Evolutionary conservation across 2,888 invertebrate species (phyloP).

Genomic region (Pyrrhosoma nymphula): DNA sequence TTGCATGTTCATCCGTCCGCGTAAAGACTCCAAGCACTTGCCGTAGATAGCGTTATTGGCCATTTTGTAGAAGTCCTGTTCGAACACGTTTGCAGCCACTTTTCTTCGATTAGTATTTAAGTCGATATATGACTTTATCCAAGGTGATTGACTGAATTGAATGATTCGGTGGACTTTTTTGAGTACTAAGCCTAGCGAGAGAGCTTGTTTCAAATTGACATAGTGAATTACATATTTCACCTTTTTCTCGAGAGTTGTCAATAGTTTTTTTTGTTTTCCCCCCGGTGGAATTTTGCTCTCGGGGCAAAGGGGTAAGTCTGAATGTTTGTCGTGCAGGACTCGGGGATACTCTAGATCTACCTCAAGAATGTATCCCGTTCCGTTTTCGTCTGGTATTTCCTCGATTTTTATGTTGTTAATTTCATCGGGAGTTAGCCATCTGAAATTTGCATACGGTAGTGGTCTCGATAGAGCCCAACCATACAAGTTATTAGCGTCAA

Average conservation of each 20-base stretch:
- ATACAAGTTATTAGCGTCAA: slow-evolving; percentile 68
- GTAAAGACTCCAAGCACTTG: no score
- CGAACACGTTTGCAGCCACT: no score
- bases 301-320: slow-evolving; percentile 73
- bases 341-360: slow-evolving; percentile 77
- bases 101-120: slow-evolving; percentile 69
- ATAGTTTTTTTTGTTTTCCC: slow-evolving; percentile 30
- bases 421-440: slow-evolving; percentile 73
- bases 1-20: no score
- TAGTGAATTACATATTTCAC: slow-evolving; percentile 75
- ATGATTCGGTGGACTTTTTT: slow-evolving; percentile 73
- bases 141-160: slow-evolving; percentile 74
- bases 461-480: background rate
- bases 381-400: slow-evolving; percentile 70
- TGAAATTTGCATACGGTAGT: slow-evolving; percentile 74
- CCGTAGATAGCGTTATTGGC: background rate
- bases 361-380: slow-evolving; percentile 76
- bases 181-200: slow-evolving; percentile 72
- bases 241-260: slow-evolving; percentile 69
- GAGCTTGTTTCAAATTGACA: slow-evolving; percentile 74
- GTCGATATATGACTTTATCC: slow-evolving; percentile 72
- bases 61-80: background rate
- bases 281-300: slow-evolving; percentile 57
- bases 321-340: slow-evolving; percentile 75
- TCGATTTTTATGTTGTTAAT: slow-evolving; percentile 65